Conservation (phyloP, 2,113 vertebrate species). For the Xiphophorus maculatus region DNA sequence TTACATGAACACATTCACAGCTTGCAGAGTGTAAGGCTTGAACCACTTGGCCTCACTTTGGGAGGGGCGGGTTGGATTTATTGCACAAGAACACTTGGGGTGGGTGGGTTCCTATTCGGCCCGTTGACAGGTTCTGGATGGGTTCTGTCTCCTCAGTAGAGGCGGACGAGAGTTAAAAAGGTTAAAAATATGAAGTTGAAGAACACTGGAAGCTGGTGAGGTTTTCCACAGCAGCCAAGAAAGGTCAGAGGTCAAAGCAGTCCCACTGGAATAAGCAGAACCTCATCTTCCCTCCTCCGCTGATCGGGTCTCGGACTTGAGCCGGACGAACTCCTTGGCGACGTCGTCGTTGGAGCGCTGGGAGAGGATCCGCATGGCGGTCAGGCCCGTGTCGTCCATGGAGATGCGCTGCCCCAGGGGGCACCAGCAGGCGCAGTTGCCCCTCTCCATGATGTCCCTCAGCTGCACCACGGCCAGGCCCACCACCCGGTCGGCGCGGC, state of each 20-base stretch:
- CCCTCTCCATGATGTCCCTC: slow-evolving; percentile 87
- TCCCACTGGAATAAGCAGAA: background rate
- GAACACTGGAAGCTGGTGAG: slow-evolving; percentile 3
- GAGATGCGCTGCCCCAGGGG: slow-evolving; percentile 89
- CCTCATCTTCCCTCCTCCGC: slow-evolving; percentile 91
- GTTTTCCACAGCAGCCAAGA: slow-evolving; percentile 52
- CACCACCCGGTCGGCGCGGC: slow-evolving; percentile 91
- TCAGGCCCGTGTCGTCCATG: slow-evolving; percentile 97
- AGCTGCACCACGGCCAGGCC: slow-evolving; percentile 92
- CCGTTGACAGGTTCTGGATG: slow-evolving; percentile 12
- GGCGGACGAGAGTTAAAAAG: background rate
- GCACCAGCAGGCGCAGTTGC: slow-evolving; percentile 95
- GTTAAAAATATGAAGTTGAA: slow-evolving; percentile 1
- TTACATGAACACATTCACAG: slow-evolving; percentile 55
- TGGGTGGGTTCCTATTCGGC: background rate
- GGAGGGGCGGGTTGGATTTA: slow-evolving; percentile 20
- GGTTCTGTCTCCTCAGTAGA: background rate
- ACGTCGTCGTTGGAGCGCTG: slow-evolving; percentile 97
- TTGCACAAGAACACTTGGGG: slow-evolving; percentile 47
- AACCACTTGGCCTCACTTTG: slow-evolving; percentile 41
- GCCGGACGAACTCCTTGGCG: slow-evolving; percentile 94
- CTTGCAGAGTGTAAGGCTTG: slow-evolving; percentile 76
- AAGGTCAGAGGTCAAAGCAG: slow-evolving; percentile 29
- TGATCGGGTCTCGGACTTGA: slow-evolving; percentile 95
- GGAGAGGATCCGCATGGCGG: slow-evolving; percentile 94